A percentile compares a stretch with the other conserved stretches of the same genome.
These are phyloP conservation scores for Cynopterus sphinx DNA, from an alignment of 2,797 vertebrate genomes.

Conservation along the genomic window DNA sequence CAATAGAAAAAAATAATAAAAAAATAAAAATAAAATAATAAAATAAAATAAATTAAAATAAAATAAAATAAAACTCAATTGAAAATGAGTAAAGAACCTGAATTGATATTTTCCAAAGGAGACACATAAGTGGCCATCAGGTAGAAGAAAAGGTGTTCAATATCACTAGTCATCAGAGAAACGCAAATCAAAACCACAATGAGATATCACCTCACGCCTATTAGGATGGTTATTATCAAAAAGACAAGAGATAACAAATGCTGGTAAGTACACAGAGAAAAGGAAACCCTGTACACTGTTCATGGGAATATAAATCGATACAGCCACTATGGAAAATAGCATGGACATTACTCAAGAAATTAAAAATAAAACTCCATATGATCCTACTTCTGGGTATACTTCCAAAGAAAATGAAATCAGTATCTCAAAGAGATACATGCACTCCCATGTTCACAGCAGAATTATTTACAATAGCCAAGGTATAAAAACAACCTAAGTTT, in stretches of 20 bases:
- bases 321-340: background rate
- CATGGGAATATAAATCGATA: background rate
- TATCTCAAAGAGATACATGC: background rate
- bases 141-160: background rate
- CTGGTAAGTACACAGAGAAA: background rate
- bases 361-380: background rate
- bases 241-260: background rate
- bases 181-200: background rate
- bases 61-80: background rate
- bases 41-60: too few relatives aligned
- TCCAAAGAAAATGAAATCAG: background rate
- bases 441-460: background rate
- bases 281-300: background rate
- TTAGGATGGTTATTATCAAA: background rate
- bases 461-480: background rate
- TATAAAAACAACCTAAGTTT: background rate
- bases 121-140: background rate
- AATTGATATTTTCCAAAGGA: background rate
- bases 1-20: background rate
- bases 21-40: too few relatives aligned
- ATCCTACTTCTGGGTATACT: background rate
- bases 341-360: background rate
- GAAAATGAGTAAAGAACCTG: background rate
- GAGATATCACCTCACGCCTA: background rate
- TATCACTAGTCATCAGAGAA: background rate